Evolutionary conservation across 2,113 vertebrate species (phyloP), one percentile per base, ranked within the genome.

Genomic region (Hippocampus barbouri): DNA sequence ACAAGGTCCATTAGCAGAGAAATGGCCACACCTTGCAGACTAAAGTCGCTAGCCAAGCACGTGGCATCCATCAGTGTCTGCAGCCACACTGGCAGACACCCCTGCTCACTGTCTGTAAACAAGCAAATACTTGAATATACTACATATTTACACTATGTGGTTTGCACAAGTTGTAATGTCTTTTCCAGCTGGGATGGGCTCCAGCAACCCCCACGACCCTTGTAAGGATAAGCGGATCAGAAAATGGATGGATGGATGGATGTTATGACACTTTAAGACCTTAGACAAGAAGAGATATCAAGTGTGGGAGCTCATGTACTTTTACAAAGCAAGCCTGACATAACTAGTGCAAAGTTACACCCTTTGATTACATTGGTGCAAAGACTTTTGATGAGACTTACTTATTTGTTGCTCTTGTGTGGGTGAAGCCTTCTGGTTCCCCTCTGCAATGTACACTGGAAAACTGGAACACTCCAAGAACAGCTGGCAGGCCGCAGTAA

Each of bases 401-500:
- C 93, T 88, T 67, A 89, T 62, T 45, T 94, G 94, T 80, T 93
- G 89, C 47, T 95, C 94, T 72, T 92, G 94, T 54, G 90, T 74
- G 66, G 95, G 85, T 15, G 96, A 94, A 2, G 95, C 93, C 68
- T 95, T 91, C 21, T 94, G 91, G 84, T 94, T 98, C 40, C 97
- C 96, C 75, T 99, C 97, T 72, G 97, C 97, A 40, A 99, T 95
- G 88, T 99, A 99, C 81, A 99, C 91, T 0, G 97, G 97, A 86
- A 99, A 99, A 89, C 97, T 99, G 12, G 97, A 98, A 85, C 97
- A 99, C 88, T 99, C 97, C 74, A 98, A 90, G 73, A 98, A 97
- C 14, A 99, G 94, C 90, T 99, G 97, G 70, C 96, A 99, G 59
- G 96, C 95, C 83, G 97, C 97, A 69, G 94, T 94, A 82, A 98